Evolutionary conservation across 2,113 vertebrate genomes (phyloP), one percentile per base, ranked within the genome.

Genomic region (Ammodytes marinus): DNA sequence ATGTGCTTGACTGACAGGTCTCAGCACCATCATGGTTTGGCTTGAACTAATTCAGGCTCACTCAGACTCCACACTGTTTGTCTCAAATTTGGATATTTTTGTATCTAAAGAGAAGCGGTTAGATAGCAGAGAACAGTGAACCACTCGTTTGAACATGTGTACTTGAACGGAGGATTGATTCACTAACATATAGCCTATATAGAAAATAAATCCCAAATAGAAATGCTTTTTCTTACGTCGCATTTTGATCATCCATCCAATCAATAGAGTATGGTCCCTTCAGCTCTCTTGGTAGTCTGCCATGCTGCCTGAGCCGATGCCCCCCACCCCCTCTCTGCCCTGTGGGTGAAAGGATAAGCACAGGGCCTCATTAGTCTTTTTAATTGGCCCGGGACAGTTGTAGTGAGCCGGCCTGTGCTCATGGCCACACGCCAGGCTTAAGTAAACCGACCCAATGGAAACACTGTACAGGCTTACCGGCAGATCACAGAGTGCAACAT

Each of bases 301-400:
- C 69, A 40, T 1, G 27, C 64, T 72, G 77, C 45, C 67, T 58
- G 47, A 49, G 81, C 77, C n/a, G 6, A 15, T 77, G 63, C 55
- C 69, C 73, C 27, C 27, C 27, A 27, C 27, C 27, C 55, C 80
- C 76, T 58, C 74, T 53, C 55, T 79, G 69, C 80, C 80, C 87
- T 66, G 53, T 58, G 71, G 64, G 65, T 78, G 86, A 89, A 82
- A 85, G 66, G 92, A 94, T 91, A 88, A 93, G 81, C 50, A 0
- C 40, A 27, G 4, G 57, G 72, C 71, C 91, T 93, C 93, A 94
- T 95, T 92, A 93, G 89, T 92, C 90, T 89, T 93, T 92, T 92
- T 95, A 95, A 95, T 94, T 95, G 90, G 93, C 86, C 74, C 82
- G 79, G 74, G 81, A 71, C 83, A 67, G 86, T 83, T 83, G 68